Evolutionary conservation across 2,888 invertebrate genomes (phyloP).

Genomic region (Norana najaformis): DNA sequence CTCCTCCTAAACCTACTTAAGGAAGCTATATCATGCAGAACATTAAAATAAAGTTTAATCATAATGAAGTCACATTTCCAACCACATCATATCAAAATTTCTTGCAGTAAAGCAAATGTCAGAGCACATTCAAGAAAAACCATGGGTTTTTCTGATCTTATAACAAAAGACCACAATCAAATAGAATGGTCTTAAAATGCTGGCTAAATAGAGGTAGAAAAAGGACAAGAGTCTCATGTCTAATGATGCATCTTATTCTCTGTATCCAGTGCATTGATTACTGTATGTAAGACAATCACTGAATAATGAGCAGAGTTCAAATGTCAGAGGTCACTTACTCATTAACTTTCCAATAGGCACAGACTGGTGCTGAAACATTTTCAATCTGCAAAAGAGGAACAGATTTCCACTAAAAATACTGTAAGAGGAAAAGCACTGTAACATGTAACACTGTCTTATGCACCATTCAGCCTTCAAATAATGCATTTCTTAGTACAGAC

Average conservation of each 20-base stretch:
- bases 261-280: not conserved
- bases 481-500: not conserved
- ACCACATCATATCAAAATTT: not conserved
- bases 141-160: not conserved
- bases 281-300: not conserved
- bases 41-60: not conserved
- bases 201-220: not conserved
- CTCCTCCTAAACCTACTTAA: not conserved
- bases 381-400: conserved; percentile 35
- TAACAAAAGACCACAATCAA: not conserved
- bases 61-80: not conserved
- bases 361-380: conserved; percentile 46
- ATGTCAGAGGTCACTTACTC: conserved; percentile 16
- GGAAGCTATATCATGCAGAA: not conserved
- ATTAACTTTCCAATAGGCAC: conserved; percentile 49
- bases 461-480: not conserved
- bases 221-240: not conserved
- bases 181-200: not conserved
- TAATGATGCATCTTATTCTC: not conserved
- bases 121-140: not conserved
- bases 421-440: too few species aligned
- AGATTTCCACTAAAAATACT: not conserved
- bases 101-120: not conserved
- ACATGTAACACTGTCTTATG: not conserved
- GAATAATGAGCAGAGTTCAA: not conserved